Conservation (phyloP, 2,888 invertebrate genomes). For the Drosophila borealis region DNA sequence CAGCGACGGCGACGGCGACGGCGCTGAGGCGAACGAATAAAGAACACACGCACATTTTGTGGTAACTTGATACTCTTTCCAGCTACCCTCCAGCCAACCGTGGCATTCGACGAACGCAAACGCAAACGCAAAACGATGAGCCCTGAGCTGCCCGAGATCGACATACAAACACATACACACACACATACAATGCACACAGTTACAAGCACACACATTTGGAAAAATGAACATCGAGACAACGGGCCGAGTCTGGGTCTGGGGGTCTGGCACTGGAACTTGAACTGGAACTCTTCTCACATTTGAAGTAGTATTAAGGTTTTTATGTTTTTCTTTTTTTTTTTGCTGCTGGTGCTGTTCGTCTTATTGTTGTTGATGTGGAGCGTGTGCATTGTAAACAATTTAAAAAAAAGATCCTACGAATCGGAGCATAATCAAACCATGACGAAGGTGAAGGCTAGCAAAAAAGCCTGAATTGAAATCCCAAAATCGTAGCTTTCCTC, state of each 20-base stretch:
- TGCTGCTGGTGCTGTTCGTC: slow-evolving; percentile 22
- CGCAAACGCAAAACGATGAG: slow-evolving; percentile 60
- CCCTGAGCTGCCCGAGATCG: slow-evolving; percentile 50
- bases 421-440: slow-evolving; percentile 24
- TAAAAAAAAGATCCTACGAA: slow-evolving; percentile 2
- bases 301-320: slow-evolving; percentile 41
- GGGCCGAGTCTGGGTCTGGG: slow-evolving; percentile 11
- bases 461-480: slow-evolving; percentile 8
- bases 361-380: slow-evolving; percentile 15
- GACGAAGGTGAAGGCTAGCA: slow-evolving; percentile 31
- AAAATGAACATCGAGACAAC: slow-evolving; percentile 42
- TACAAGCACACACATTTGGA: slow-evolving; percentile 21
- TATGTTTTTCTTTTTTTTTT: slow-evolving; percentile 14
- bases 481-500: slow-evolving; percentile 16
- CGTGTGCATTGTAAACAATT: slow-evolving; percentile 14
- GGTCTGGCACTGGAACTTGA: slow-evolving; percentile 31
- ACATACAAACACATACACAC: slow-evolving; percentile 40
- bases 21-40: slow-evolving; percentile 73
- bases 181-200: slow-evolving; percentile 1
- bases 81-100: slow-evolving; percentile 84
- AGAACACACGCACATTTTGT: slow-evolving; percentile 83
- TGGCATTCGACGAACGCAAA: slow-evolving; percentile 82
- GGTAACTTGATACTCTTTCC: slow-evolving; percentile 82
- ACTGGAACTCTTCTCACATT: slow-evolving; percentile 40
- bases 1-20: slow-evolving; percentile 32